These are phyloP conservation scores for Chionoecetes opilio DNA, from an alignment of 1,140 invertebrate genomes.

Conservation along the genomic window DNA sequence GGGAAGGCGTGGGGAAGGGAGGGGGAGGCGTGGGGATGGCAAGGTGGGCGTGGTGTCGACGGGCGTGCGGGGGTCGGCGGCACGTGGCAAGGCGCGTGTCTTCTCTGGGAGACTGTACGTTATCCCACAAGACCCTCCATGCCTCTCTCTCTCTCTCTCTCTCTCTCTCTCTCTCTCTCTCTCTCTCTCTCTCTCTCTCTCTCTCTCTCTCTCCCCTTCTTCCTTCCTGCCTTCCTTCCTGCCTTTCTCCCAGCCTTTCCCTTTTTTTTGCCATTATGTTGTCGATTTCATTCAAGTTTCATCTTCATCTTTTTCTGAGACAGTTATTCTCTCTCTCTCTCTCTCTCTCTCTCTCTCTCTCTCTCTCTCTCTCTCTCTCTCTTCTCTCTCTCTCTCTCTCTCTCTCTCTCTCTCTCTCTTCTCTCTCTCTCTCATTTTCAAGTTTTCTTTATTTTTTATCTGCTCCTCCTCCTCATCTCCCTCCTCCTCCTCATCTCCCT, in stretches of 20 bases:
- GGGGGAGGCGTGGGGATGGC: too few relatives aligned
- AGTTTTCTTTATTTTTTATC: too few relatives aligned
- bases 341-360: too few relatives aligned
- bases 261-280: not conserved
- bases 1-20: too few relatives aligned
- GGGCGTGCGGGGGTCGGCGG: not conserved
- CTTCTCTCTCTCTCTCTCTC: too few relatives aligned
- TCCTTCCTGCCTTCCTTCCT: not conserved
- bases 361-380: too few relatives aligned
- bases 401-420: conserved; percentile 4
- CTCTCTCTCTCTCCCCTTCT: not conserved
- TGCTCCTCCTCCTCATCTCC: too few relatives aligned
- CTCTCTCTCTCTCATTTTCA: not conserved
- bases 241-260: too few relatives aligned
- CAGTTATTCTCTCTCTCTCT: too few relatives aligned
- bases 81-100: not conserved
- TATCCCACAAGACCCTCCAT: not conserved
- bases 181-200: not conserved
- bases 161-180: not conserved
- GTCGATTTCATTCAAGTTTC: not conserved
- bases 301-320: not conserved
- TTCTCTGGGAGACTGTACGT: not conserved
- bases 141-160: not conserved
- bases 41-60: not conserved
- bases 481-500: too few relatives aligned